Evolutionary conservation across 2,113 vertebrate species (phyloP), one percentile per base, ranked within the genome.

Genomic region (Nothocercus nigrocapillus): DNA sequence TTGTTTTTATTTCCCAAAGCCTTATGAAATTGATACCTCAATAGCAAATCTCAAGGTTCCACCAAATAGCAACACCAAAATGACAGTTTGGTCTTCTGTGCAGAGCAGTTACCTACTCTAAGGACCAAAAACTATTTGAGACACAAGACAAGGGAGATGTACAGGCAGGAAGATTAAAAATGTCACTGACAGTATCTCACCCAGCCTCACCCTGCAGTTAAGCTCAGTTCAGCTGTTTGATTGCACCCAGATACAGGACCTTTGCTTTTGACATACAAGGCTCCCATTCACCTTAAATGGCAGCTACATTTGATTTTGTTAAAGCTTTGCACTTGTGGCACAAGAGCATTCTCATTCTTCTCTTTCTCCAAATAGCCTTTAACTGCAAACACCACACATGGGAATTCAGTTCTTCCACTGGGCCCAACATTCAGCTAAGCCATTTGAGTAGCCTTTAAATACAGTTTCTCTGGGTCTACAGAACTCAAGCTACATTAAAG

Each of bases 321-420:
- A 40, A 92, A 96, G 95, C 82, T 84, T 82, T 69, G 78, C 82
- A 94, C 93, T 91, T 54, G 70, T 73, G 44, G 89, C 84, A 93
- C 91, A 96, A 96, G 93, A 91, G 70, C 75, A 95, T 89, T 95
- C 96, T 84, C 81, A 94, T 92, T 68, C 77, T 91, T 75, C 82
- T 85, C 87, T 89, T 88, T 92, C 92, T 92, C 89, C 81, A 89
- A 89, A 87, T 82, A 95, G 84, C 34, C 91, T 73, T 87, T 90
- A 30, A 34, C 62, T 79, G 66, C 81, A 92, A 94, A 78, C 25
- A 76, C 49, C 2, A 0, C 54, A 79, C n/a, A 75, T 36, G 78
- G 68, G 49, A 82, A 95, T 76, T 87, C 70, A 88, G 6, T 73
- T 87, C 89, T 91, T 77, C 53, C 1, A 18, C 67, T 85, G 75